These are phyloP conservation scores for Bombus fervidus DNA, from an alignment of 1,140 invertebrate species.

Conservation along the genomic window DNA sequence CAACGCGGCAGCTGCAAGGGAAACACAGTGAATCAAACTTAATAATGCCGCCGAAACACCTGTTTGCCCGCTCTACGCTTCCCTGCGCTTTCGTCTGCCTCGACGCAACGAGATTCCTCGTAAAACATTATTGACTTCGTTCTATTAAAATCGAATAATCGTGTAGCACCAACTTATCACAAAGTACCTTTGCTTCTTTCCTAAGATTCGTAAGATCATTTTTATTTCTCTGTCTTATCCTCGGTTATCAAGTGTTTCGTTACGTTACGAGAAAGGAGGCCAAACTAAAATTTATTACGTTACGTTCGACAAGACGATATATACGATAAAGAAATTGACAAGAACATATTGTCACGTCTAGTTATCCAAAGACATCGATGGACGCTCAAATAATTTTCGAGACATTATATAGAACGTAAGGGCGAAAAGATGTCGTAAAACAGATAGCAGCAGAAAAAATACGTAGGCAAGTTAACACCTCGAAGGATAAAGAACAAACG, in stretches of 20 bases:
- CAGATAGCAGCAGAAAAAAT: not conserved
- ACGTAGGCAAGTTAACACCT: not conserved
- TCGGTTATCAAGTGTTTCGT: too few relatives aligned
- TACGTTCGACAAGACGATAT: too few relatives aligned
- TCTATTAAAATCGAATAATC: conserved; percentile 79
- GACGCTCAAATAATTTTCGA: not conserved
- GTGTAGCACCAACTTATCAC: too few relatives aligned
- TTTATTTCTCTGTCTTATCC: too few relatives aligned
- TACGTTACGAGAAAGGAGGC: too few relatives aligned
- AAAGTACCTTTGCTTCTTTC: too few relatives aligned
- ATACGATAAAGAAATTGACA: too few relatives aligned
- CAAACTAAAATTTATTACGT: too few relatives aligned
- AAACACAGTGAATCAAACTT: conserved; percentile 59
- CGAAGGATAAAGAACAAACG: not conserved
- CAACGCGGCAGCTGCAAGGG: conserved; percentile 52
- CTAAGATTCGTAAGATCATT: too few relatives aligned
- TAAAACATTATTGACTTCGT: conserved; percentile 76
- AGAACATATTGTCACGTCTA: too few relatives aligned
- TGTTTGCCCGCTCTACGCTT: conserved; percentile 58
- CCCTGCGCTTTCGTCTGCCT: conserved; percentile 11
- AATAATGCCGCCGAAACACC: conserved; percentile 56
- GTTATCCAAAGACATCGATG: too few relatives aligned
- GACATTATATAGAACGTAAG: not conserved
- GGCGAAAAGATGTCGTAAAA: not conserved
- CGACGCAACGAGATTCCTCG: conserved; percentile 39